phyloP scores from a whole-genome alignment of 2,113 vertebrate genomes.

The Jaculus jaculus region DNA sequence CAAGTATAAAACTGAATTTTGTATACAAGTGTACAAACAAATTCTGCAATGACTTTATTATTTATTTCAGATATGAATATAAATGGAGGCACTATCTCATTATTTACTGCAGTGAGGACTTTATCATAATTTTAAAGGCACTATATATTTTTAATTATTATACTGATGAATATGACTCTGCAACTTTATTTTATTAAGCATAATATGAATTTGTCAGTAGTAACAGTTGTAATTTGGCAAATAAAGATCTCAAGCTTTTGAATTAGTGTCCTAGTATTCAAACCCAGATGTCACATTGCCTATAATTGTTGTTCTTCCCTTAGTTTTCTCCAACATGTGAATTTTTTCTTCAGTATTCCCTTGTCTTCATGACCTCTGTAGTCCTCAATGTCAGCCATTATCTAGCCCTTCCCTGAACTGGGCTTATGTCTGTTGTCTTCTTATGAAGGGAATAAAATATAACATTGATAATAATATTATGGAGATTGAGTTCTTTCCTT shows the following conservation, averaged over 20 bases:
- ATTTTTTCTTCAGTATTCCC: background rate
- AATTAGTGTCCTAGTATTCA: too few relatives aligned
- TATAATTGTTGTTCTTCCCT: background rate
- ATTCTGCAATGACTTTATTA: background rate
- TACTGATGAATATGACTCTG: background rate
- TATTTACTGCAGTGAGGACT: background rate
- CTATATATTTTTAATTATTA: constrained; percentile 53
- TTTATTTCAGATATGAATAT: background rate
- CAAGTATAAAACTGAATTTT: background rate
- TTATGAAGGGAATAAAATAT: background rate
- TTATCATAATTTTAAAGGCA: background rate
- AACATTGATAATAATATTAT: background rate
- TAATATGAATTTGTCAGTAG: background rate
- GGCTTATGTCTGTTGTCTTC: background rate
- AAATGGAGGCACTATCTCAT: background rate
- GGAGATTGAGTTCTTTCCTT: background rate
- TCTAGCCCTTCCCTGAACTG: too few relatives aligned
- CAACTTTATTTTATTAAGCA: background rate
- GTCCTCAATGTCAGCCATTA: background rate
- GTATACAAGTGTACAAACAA: fast-evolving
- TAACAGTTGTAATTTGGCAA: background rate
- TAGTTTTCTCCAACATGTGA: background rate
- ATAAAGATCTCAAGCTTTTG: background rate
- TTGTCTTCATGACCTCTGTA: background rate
- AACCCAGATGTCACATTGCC: background rate